Base-by-base conservation (phyloP, 1,140 invertebrate genomes). In the Trichogramma pretiosum region DNA sequence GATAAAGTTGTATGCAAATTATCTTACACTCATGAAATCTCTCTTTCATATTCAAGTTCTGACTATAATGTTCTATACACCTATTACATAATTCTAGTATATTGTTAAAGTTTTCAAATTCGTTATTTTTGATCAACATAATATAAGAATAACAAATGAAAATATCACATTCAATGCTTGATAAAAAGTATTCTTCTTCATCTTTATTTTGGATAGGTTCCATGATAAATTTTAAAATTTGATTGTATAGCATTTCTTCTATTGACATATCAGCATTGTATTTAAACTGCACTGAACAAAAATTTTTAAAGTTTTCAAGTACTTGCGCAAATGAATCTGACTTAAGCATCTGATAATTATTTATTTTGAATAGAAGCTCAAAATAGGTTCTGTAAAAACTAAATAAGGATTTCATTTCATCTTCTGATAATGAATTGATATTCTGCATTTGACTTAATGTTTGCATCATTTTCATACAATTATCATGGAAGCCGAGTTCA, bases 101-200 rank as follows among this genome's bases (percentile, higher is more conserved):
- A 47, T 52, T 48, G 14, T 48, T 19, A 21, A 59, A 41, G 46
- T 60, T 41, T 1, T 19, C 46, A 17, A 67, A 48, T 30, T 58
- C 36, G 3, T 23, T 47, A 26, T 70, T 53, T 32, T 62, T 61
- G 5, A 76, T 54, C 32, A 63, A 74, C 3, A 77, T 42, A 43
- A 77, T 66, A 57, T 74, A 78, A n/a, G 65, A 63, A 36, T 78
- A 70, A 45, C 77, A 79, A 38, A 71, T 64, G 14, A 80, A 59
- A 56, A 70, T 72, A 51, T 79, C 77, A 17, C 74, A 73, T 3
- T 68, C 48, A 28, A 75, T 65, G 55, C 74, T 67, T 5, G 77
- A 70, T 47, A 77, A 49, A 36, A 79, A 76, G 50, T 72, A 71
- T 45, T 62, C 47, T 19, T 63, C 54, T 16, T 57, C 46, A 4